Evolutionary conservation across 2,113 vertebrate species (phyloP).

Genomic region (Albula glossodonta): DNA sequence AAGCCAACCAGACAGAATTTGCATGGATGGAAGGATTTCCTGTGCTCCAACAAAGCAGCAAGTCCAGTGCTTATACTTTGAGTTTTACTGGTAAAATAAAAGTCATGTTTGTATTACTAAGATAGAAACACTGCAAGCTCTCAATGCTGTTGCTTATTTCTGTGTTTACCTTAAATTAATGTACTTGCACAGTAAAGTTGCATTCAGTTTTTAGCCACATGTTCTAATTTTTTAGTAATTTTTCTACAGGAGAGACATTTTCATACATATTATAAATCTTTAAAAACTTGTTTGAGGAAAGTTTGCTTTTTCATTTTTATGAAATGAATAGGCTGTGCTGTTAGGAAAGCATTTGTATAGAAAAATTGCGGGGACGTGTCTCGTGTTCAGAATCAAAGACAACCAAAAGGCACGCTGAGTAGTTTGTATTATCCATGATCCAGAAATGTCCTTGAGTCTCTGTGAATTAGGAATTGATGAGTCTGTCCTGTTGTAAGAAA

Average conservation of each 20-base stretch:
- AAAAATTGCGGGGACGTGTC: slow-evolving; percentile 7
- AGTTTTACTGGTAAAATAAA: neutral
- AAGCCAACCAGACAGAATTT: slow-evolving; percentile 10
- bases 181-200: neutral
- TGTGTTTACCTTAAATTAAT: neutral
- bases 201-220: neutral
- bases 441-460: slow-evolving; percentile 30
- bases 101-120: slow-evolving; percentile 41
- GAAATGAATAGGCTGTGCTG: neutral
- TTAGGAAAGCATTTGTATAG: neutral
- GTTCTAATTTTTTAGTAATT: neutral
- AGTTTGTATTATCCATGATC: neutral
- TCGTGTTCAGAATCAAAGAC: slow-evolving; percentile 18
- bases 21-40: neutral
- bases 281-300: neutral
- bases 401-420: neutral
- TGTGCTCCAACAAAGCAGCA: neutral
- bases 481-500: neutral
- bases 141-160: slow-evolving; percentile 38
- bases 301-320: neutral
- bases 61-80: slow-evolving; percentile 38
- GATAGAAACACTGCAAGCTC: slow-evolving; percentile 32
- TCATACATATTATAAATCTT: slow-evolving; percentile 33
- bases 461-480: slow-evolving; percentile 40
- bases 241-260: neutral